Base-by-base conservation (phyloP, 2,797 vertebrate species). In the Taenioides sp. region DNA sequence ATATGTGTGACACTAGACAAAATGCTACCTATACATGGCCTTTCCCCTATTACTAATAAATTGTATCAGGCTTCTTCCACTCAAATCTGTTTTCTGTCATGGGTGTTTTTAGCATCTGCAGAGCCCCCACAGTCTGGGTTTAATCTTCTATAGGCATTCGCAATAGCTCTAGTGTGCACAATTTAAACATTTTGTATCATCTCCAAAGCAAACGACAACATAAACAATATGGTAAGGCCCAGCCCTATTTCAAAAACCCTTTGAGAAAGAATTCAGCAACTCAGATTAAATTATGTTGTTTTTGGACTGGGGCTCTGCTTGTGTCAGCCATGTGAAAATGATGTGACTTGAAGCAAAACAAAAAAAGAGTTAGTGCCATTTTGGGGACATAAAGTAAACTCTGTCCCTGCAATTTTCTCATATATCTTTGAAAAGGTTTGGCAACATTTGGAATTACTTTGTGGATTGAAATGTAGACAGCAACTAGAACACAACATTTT, bases 291-390 rank as follows among this genome's bases (percentile, higher is more conserved):
- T 81, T 2, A 28, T 59, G 76, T 89, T 90, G 89, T 70, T 84
- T 80, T 89, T 88, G 73, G 78, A 80, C 68, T 54, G 64, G 64
- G 60, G 64, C 69, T 71, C 12, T 16, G 54, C 31, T 20, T 23
- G 54, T 22, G 54, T 73, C 73, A 76, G 86, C 85, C 89, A 86
- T 91, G 86, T 90, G 61, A 89, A 92, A 76, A 74, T 76, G 81
- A 90, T 88, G 68, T 86, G 83, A 87, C 90, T 92, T 82, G 61
- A 58, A 81, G 77, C 70, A 87, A 91, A 93, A 91, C 80, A 85
- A 65, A 57, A 28, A 90, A 73, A 67, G 57, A 74, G 77, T 31
- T 72, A 74, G 75, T 83, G 69, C 66, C 80, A 74, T 78, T 18
- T 54, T 27, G 10, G 74, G 58, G 20, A 75, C 67, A 75, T 12